phyloP scores from a whole-genome alignment of 2,888 invertebrate genomes.

The Bellardia pandia region DNA sequence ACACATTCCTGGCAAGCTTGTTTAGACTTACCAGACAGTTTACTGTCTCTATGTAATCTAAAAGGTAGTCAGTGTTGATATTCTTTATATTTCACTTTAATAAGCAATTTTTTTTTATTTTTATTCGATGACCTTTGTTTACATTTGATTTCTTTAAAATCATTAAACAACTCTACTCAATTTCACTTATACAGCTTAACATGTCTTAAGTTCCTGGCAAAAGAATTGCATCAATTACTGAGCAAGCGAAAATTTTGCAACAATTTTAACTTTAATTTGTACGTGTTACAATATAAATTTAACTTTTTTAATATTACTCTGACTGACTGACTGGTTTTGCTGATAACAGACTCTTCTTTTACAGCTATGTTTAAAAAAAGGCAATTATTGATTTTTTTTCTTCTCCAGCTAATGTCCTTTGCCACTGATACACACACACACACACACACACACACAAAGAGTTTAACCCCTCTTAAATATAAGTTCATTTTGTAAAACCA shows the following conservation, averaged over 20 bases:
- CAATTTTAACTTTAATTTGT: neutral
- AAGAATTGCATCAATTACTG: neutral
- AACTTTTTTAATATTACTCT: neutral
- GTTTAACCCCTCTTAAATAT: slow-evolving; percentile 22
- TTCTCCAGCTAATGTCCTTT: neutral
- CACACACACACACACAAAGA: neutral
- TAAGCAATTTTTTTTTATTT: too few relatives aligned
- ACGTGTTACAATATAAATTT: neutral
- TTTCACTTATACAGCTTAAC: neutral
- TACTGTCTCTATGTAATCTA: too few relatives aligned
- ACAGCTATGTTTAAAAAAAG: slow-evolving; percentile 1
- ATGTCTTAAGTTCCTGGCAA: neutral
- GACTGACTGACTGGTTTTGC: neutral
- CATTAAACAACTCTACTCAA: neutral
- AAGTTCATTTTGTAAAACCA: slow-evolving; percentile 5
- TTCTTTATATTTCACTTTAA: too few relatives aligned
- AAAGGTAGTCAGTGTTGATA: too few relatives aligned
- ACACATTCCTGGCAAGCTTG: too few relatives aligned
- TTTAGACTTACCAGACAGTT: too few relatives aligned
- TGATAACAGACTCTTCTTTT: neutral
- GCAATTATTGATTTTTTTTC: slow-evolving; percentile 26
- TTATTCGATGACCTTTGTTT: too few relatives aligned
- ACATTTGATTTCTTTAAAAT: too few relatives aligned
- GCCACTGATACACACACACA: neutral
- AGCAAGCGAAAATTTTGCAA: neutral